A percentile compares a stretch with the other conserved stretches of the same genome.
These are phyloP conservation scores for Lophotriccus pileatus DNA, from an alignment of 2,797 vertebrate genomes.

Conservation along the genomic window DNA sequence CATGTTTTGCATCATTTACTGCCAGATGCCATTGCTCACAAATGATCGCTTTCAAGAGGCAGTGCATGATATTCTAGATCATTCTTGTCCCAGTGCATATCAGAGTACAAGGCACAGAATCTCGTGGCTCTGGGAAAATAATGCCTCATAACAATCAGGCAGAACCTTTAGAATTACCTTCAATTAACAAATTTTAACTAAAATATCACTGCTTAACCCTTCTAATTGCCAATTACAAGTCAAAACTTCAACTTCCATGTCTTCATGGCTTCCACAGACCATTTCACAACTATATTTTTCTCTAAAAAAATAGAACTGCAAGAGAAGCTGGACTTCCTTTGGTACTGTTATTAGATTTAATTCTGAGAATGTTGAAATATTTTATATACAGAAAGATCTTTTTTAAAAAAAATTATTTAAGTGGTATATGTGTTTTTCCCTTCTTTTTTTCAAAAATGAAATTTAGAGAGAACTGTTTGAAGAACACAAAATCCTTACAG, in stretches of 20 bases:
- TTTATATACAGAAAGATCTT: not conserved
- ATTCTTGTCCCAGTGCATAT: not conserved
- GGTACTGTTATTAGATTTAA: not conserved
- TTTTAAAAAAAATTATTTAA: not conserved
- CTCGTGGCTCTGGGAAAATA: not conserved
- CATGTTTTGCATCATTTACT: slow-evolving; percentile 1
- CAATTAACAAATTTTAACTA: not conserved
- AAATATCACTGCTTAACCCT: not conserved
- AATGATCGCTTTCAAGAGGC: not conserved
- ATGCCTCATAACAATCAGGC: not conserved
- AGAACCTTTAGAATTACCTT: not conserved
- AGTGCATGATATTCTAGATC: not conserved
- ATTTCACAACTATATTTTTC: not conserved
- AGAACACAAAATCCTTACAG: not conserved
- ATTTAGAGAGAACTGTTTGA: not conserved
- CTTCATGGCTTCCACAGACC: not conserved
- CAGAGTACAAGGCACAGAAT: not conserved
- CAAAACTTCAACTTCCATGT: not conserved
- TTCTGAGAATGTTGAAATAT: not conserved
- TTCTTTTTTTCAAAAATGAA: not conserved
- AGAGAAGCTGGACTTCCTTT: not conserved
- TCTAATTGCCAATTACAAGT: not conserved
- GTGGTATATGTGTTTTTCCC: rapidly evolving
- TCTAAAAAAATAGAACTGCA: not conserved
- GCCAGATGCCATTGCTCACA: not conserved